Conservation (phyloP, 2,888 invertebrate species). For the Rhabditophanes sp. region DNA sequence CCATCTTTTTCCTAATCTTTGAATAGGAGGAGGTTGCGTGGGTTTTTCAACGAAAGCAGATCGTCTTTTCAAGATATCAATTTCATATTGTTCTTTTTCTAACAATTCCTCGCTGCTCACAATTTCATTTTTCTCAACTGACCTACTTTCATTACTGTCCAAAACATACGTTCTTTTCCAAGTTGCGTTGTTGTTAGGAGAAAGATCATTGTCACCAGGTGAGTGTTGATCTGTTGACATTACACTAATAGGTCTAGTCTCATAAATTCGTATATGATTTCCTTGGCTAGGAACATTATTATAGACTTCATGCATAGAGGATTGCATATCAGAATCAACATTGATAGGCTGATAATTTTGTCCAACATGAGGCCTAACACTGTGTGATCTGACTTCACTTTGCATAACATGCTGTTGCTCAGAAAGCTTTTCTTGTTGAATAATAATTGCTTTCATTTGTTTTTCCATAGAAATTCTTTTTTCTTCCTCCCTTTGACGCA, state of each 20-base stretch:
- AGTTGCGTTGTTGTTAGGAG: slow-evolving; percentile 11
- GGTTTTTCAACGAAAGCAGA: slow-evolving; percentile 40
- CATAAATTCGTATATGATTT: slow-evolving; percentile 26
- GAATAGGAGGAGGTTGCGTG: slow-evolving; percentile 22
- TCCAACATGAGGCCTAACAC: no score
- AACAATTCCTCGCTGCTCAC: slow-evolving; percentile 37
- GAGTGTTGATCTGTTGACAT: slow-evolving; percentile 12
- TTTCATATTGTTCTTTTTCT: slow-evolving; percentile 34
- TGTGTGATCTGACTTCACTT: no score
- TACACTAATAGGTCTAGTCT: slow-evolving; percentile 35
- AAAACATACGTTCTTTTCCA: slow-evolving; percentile 34
- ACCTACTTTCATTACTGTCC: slow-evolving; percentile 17
- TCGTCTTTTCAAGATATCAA: slow-evolving; percentile 37
- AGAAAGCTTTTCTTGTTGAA: slow-evolving; percentile 23
- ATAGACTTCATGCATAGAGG: slow-evolving; percentile 8
- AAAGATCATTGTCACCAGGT: slow-evolving; percentile 5
- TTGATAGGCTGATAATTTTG: no score
- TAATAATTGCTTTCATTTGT: slow-evolving; percentile 16
- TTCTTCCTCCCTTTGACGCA: slow-evolving; percentile 22
- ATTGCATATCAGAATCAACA: no score
- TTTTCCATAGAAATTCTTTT: slow-evolving; percentile 20
- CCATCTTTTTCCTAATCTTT: slow-evolving; percentile 36
- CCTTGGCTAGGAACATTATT: background rate
- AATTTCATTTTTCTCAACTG: slow-evolving; percentile 39
- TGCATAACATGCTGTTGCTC: slow-evolving; percentile 23